Conservation (phyloP, 2,797 vertebrate species). For the Salarias fasciatus region DNA sequence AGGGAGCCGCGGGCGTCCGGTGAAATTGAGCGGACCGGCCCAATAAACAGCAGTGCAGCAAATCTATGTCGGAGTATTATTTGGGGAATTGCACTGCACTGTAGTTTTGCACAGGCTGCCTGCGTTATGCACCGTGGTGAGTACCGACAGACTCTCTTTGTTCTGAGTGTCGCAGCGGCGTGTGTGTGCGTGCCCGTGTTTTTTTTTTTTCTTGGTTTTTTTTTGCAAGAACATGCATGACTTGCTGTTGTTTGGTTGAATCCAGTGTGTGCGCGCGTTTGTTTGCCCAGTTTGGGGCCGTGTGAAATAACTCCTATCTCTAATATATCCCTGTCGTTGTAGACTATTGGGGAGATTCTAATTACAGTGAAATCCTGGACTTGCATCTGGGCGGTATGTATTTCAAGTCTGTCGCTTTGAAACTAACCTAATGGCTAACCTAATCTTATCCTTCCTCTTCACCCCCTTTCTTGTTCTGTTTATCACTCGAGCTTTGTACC, state of each 20-base stretch:
- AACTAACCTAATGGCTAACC: slow-evolving; percentile 86
- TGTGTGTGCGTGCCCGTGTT: slow-evolving; percentile 27
- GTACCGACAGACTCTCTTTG: slow-evolving; percentile 66
- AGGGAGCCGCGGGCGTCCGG: slow-evolving; percentile 11
- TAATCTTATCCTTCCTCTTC: slow-evolving; percentile 63
- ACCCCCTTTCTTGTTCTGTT: slow-evolving; percentile 26
- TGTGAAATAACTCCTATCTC: slow-evolving; percentile 91
- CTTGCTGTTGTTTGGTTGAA: slow-evolving; percentile 57
- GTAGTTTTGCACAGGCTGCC: slow-evolving; percentile 41
- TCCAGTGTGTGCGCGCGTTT: slow-evolving; percentile 42
- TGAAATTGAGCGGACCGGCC: slow-evolving; percentile 43
- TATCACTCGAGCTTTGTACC: slow-evolving; percentile 61
- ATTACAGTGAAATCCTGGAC: slow-evolving; percentile 99
- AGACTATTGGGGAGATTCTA: slow-evolving; percentile 99
- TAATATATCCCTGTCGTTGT: slow-evolving; percentile 98
- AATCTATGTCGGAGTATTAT: slow-evolving; percentile 75
- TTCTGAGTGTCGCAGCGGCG: slow-evolving; percentile 57
- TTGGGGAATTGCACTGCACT: slow-evolving; percentile 50
- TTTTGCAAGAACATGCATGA: slow-evolving; percentile 77
- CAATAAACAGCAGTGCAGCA: slow-evolving; percentile 68
- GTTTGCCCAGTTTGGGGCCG: slow-evolving; percentile 71
- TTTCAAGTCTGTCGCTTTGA: slow-evolving; percentile 90
- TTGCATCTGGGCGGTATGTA: slow-evolving; percentile 99
- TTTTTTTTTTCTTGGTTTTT: slow-evolving; percentile 50
- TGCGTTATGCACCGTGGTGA: slow-evolving; percentile 63